Evolutionary conservation across 2,797 vertebrate species (phyloP).

Genomic region (Leucoraja ocellata): DNA sequence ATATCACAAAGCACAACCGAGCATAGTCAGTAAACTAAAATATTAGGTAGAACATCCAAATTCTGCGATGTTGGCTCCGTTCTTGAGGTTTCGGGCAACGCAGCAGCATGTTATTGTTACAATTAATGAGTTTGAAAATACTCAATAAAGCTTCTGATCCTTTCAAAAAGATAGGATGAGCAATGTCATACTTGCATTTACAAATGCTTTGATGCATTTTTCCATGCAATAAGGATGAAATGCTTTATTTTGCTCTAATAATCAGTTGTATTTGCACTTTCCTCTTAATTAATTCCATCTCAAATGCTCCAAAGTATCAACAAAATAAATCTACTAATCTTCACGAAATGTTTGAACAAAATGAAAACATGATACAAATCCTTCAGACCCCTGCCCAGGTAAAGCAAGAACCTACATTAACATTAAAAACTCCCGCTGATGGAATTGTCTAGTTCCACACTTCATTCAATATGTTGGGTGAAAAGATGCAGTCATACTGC

Average conservation of each 20-base stretch:
- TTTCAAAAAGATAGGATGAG: neutral
- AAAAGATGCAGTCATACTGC: neutral
- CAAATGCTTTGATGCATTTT: neutral
- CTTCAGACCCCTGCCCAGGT: neutral
- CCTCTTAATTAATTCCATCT: neutral
- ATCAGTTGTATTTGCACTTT: neutral
- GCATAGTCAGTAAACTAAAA: neutral
- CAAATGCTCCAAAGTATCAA: neutral
- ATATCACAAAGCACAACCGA: neutral
- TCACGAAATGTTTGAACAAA: neutral
- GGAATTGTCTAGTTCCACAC: neutral
- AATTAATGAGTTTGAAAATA: neutral
- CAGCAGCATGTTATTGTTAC: neutral
- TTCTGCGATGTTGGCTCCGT: neutral
- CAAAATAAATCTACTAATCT: neutral
- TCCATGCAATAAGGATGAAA: neutral
- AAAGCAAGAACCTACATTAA: neutral
- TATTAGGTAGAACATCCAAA: neutral
- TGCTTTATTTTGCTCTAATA: neutral
- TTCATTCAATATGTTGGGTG: neutral
- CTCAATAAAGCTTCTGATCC: neutral
- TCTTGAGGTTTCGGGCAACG: neutral
- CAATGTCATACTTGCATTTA: neutral
- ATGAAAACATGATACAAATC: no score
- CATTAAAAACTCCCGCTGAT: neutral